Evolutionary conservation across 2,888 invertebrate genomes (phyloP), one percentile per base, ranked within the genome.

Genomic region (Scaptodrosophila latifasciaeformis): DNA sequence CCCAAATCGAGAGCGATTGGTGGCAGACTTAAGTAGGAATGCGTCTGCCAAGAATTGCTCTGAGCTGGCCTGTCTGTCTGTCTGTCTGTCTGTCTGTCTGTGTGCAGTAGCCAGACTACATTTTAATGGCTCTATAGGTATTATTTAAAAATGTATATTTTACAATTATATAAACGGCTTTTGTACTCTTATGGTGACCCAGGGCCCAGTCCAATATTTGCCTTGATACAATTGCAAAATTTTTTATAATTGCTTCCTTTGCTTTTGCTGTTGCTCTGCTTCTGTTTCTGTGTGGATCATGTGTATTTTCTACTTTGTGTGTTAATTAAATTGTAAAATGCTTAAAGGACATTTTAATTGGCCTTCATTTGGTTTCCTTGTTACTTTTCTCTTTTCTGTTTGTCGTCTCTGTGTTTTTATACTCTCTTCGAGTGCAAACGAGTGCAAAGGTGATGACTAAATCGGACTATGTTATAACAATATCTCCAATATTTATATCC

Each of bases 81-180:
- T 19, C 9, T 1, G 19, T 40, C 10, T n/a, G 6, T 9, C 21
- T 17, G 6, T 19, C 40, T 40, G 19, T n/a, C 48, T 15, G 24
- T 29, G 13, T 42, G 49, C 55, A 63, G 67, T 48, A 56, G 67
- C 65, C 57, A n/a, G n/a, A 48, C 72, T 68, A 69, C 51, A 56
- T 57, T 66, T 79, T 72, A 79, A 74, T 79, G 80, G 65, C 59
- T n/a, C n/a, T n/a, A n/a, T n/a, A n/a, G n/a, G n/a, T 58, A 68
- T 77, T 77, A 68, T 74, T 77, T 77, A 80, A 75, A 74, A 66
- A 74, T 80, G 70, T 80, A 80, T 80, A 74, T 70, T 74, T 80
- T 63, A 68, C 80, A 80, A 75, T 75, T 75, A 75, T 80, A 80
- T 72, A 62, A 79, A 72, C 72, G 76, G 64, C 62, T 71, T 71